Conservation (phyloP, 2,113 vertebrate species). For the Carassius auratus region DNA sequence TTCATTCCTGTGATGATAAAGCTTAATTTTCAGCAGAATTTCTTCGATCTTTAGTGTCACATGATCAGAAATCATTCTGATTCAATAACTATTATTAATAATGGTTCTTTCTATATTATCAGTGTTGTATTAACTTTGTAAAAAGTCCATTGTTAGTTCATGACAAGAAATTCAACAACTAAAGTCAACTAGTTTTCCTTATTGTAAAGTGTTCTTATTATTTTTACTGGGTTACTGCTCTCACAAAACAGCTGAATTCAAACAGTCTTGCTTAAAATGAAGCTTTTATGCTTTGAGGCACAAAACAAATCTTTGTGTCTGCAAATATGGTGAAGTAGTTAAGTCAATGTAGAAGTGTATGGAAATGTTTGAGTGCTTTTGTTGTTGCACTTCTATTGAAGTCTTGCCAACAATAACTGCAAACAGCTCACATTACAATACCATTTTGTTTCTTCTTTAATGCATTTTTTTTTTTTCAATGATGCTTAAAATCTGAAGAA, state of each 20-base stretch:
- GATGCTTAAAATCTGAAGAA: background rate
- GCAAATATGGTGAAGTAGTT: background rate
- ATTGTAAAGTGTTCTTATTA: background rate
- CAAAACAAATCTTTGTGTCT: slow-evolving; percentile 10
- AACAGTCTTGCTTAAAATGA: slow-evolving; percentile 16
- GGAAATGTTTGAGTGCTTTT: slow-evolving; percentile 11
- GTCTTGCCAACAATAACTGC: slow-evolving; percentile 18
- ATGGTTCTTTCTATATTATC: too few relatives aligned
- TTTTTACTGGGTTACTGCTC: background rate
- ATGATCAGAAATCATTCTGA: too few relatives aligned
- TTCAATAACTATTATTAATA: too few relatives aligned
- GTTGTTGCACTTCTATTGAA: slow-evolving; percentile 26
- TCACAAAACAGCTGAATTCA: background rate
- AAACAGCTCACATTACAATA: slow-evolving; percentile 19
- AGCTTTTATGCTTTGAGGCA: slow-evolving; percentile 25
- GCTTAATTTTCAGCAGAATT: too few relatives aligned
- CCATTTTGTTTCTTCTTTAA: slow-evolving; percentile 16
- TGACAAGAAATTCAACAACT: background rate
- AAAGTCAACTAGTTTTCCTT: too few relatives aligned
- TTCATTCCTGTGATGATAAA: too few relatives aligned
- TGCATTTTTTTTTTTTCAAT: background rate
- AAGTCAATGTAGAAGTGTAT: slow-evolving; percentile 29
- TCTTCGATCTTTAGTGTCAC: too few relatives aligned
- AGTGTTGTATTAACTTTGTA: background rate
- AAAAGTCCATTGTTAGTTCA: background rate